These are phyloP conservation scores for Acronicta leporina DNA, from an alignment of 2,888 invertebrate genomes.

Conservation along the genomic window DNA sequence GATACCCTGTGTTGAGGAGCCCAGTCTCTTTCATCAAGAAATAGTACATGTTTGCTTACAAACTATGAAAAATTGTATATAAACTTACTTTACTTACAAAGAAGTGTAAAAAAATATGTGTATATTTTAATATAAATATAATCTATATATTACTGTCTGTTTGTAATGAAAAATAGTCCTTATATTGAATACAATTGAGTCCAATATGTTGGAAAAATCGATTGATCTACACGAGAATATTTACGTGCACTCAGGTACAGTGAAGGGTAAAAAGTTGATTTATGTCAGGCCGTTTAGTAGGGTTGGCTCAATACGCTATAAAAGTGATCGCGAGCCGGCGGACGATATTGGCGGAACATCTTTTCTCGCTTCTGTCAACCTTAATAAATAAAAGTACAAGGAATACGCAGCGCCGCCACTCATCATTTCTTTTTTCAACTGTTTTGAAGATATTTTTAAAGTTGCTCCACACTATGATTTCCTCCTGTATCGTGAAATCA, in stretches of 20 bases:
- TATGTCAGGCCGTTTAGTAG: conserved; percentile 61
- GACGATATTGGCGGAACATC: conserved; percentile 32
- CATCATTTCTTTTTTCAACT: conserved; percentile 36
- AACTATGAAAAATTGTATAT: too few species aligned
- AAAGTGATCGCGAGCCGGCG: conserved; percentile 34
- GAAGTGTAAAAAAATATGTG: too few species aligned
- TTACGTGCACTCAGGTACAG: conserved; percentile 34
- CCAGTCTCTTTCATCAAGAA: too few species aligned
- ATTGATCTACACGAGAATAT: conserved; percentile 24
- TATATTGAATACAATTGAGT: conserved; percentile 28
- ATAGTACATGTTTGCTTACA: too few species aligned
- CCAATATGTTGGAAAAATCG: conserved; percentile 23
- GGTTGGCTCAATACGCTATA: conserved; percentile 55
- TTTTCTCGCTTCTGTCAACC: conserved; percentile 50
- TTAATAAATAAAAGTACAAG: conserved; percentile 47
- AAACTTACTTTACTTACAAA: too few species aligned
- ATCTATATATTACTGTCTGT: neutral
- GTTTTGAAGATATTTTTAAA: conserved; percentile 17
- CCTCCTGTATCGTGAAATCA: too few species aligned
- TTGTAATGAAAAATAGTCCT: conserved; percentile 18
- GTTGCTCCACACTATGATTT: too few species aligned
- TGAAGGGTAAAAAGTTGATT: conserved; percentile 58
- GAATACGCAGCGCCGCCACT: conserved; percentile 3
- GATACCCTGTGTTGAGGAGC: too few species aligned
- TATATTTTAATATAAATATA: too few species aligned